Conservation (phyloP, 2,797 vertebrate genomes). For the Argyrosomus regius region DNA sequence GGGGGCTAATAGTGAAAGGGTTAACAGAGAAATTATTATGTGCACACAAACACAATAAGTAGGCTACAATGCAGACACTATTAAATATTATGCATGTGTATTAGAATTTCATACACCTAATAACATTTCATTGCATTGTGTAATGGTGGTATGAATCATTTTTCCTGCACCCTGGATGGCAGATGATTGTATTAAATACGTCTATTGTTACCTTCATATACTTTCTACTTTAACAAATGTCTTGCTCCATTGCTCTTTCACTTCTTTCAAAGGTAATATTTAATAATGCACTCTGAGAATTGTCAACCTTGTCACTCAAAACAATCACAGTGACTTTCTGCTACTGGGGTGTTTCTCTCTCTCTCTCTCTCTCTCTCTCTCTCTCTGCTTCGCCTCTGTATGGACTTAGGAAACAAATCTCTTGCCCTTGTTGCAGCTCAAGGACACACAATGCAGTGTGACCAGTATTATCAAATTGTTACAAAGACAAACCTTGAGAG, state of each 20-base stretch:
- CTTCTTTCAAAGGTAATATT: slow-evolving; percentile 67
- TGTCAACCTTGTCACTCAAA: slow-evolving; percentile 82
- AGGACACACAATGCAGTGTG: slow-evolving; percentile 81
- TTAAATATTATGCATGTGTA: slow-evolving; percentile 64
- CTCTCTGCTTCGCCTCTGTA: slow-evolving; percentile 51
- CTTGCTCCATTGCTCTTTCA: slow-evolving; percentile 51
- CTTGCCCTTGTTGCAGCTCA: slow-evolving; percentile 76
- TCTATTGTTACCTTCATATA: slow-evolving; percentile 55
- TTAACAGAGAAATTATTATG: slow-evolving; percentile 63
- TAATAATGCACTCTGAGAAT: slow-evolving; percentile 78
- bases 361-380: background rate
- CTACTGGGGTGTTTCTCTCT: slow-evolving; percentile 9
- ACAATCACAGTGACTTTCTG: slow-evolving; percentile 63
- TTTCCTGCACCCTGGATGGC: slow-evolving; percentile 42
- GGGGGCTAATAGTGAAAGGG: slow-evolving; percentile 56
- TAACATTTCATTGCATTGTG: slow-evolving; percentile 62
- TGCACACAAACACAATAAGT: slow-evolving; percentile 58
- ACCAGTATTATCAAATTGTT: slow-evolving; percentile 82
- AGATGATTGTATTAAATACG: slow-evolving; percentile 62
- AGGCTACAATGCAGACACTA: slow-evolving; percentile 43
- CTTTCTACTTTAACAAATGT: slow-evolving; percentile 58
- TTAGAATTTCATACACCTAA: slow-evolving; percentile 65
- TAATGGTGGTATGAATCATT: slow-evolving; percentile 62
- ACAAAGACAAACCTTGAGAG: slow-evolving; percentile 84
- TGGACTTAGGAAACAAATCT: slow-evolving; percentile 73